Evolutionary conservation across 2,113 vertebrate species (phyloP), one percentile per base, ranked within the genome.

Genomic region (Ahaetulla prasina): DNA sequence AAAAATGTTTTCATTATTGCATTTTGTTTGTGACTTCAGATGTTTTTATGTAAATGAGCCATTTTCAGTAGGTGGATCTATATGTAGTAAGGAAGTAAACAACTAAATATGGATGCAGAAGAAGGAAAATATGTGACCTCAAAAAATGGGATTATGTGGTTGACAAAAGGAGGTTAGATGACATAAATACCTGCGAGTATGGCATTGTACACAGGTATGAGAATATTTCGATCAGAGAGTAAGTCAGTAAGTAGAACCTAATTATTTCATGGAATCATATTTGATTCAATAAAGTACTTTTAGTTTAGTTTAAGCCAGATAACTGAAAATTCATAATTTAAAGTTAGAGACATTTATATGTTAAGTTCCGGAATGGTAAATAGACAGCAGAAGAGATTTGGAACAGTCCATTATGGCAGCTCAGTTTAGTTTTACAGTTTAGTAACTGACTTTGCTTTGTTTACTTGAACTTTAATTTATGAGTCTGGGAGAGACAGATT

Each of bases 391-490:
- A 25, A 91, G 11, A 91, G 87, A 55, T 7, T 80, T 50, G 27
- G 84, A 87, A 91, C 8, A 87, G 5, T 87, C n/a, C 84, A 63
- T 60, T 91, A 50, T 86, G 30, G 25, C 14, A 87, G 18, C 30
- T 45, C 23, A 63, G 27, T 87, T 86, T 87, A 91, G 43, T 20
- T 86, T 91, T 86, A 80, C 53, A 47, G 45, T 47, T 54, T 86
- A 86, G 90, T 47, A 57, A 57, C 27, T 20, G 25, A 12, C 53
- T 55, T 84, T 52, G n/a, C 53, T 60, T 10, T 91, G 53, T 91
- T 91, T 91, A 91, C 84, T 63, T 91, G 30, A 87, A 60, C 84
- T 87, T 91, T 87, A 35, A 35, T 30, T 84, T 54, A 16, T 87
- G 43, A 20, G 45, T 89, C 43, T 85, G n/a, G 22, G 45, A 86